These are phyloP conservation scores for Pao palembangensis DNA, from an alignment of 2,113 vertebrate species.

Conservation along the genomic window DNA sequence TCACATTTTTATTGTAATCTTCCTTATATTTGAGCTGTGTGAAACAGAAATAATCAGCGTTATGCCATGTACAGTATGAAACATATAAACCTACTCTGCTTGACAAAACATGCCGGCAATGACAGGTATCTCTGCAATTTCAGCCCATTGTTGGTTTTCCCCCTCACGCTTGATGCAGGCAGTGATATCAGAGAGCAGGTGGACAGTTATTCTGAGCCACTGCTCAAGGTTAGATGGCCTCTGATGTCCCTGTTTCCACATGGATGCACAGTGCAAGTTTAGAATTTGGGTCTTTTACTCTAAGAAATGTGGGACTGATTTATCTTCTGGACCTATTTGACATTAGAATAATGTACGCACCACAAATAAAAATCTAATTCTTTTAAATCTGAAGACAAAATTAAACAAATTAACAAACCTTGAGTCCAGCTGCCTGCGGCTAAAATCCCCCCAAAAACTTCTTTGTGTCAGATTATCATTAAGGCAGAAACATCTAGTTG, in stretches of 20 bases:
- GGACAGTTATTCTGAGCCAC: slow-evolving; percentile 39
- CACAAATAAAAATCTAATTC: no score
- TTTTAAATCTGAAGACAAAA: no score
- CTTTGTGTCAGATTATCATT: no score
- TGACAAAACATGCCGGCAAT: slow-evolving; percentile 7
- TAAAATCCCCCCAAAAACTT: no score
- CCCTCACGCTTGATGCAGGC: slow-evolving; percentile 20
- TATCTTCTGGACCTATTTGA: no score
- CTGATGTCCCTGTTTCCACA: slow-evolving; percentile 13
- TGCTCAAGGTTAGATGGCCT: slow-evolving; percentile 13
- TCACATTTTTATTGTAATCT: slow-evolving; percentile 91
- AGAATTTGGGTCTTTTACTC: background rate
- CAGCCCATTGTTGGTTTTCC: slow-evolving; percentile 28
- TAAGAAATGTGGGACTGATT: no score
- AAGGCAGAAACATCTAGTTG: no score
- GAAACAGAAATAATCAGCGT: slow-evolving; percentile 2
- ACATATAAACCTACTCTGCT: background rate
- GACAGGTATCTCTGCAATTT: slow-evolving; percentile 12
- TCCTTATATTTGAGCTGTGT: slow-evolving; percentile 87
- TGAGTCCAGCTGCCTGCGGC: no score
- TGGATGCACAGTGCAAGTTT: background rate
- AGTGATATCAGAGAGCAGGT: slow-evolving; percentile 58
- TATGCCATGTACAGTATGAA: background rate
- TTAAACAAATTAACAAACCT: no score
- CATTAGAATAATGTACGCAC: no score